phyloP scores from a whole-genome alignment of 1,140 invertebrate genomes.

The Phthorimaea operculella region DNA sequence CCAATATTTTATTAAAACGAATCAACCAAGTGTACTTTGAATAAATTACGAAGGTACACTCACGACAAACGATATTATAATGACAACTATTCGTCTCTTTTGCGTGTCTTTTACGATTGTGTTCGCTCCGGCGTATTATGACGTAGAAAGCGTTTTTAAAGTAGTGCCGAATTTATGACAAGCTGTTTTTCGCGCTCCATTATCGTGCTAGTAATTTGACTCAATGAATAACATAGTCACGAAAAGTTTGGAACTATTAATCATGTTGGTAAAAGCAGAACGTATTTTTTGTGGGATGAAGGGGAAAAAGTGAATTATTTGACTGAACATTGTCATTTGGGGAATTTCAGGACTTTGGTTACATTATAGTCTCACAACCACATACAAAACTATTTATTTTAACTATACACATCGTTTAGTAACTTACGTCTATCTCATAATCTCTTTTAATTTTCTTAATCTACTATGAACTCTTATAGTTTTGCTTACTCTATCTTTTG shows the following conservation, averaged over 20 bases:
- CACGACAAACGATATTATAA: constrained; percentile 15
- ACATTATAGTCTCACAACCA: too few species aligned
- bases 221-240: not conserved
- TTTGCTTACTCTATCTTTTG: too few species aligned
- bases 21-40: constrained; percentile 3
- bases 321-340: too few species aligned
- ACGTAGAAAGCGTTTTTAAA: constrained; percentile 6
- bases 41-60: constrained; percentile 14
- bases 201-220: not conserved
- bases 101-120: constrained; percentile 14
- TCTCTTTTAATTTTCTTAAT: too few species aligned
- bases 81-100: constrained; percentile 20
- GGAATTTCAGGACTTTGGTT: too few species aligned
- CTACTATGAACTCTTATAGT: too few species aligned
- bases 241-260: not conserved
- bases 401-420: too few species aligned
- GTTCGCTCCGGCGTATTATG: not conserved
- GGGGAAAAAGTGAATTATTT: too few species aligned
- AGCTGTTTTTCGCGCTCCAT: not conserved
- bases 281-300: too few species aligned
- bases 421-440: too few species aligned
- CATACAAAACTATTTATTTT: too few species aligned
- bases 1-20: constrained; percentile 5
- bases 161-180: constrained; percentile 2
- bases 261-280: not conserved